Conservation (phyloP, 2,888 invertebrate genomes). For the Lasioglossum pauxillum region DNA sequence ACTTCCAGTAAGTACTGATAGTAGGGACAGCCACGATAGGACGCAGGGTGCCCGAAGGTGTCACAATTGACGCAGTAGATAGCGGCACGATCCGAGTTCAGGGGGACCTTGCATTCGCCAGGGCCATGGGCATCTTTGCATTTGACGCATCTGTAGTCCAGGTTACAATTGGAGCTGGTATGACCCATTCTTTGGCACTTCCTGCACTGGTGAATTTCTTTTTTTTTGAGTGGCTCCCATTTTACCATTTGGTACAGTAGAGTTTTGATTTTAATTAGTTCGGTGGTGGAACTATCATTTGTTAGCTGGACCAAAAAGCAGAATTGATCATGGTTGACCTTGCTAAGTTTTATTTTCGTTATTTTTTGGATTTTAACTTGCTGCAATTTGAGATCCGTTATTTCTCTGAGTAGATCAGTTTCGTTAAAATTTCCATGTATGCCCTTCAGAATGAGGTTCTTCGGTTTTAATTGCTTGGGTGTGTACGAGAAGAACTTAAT, state of each 20-base stretch:
- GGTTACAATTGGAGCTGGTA: no score
- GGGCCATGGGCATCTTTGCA: neutral
- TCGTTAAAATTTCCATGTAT: neutral
- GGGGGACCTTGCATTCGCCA: no score
- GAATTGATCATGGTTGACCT: neutral
- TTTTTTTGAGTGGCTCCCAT: neutral
- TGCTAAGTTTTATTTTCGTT: neutral
- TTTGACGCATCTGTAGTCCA: no score
- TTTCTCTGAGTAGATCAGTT: neutral
- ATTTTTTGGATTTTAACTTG: neutral
- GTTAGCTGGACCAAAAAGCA: neutral
- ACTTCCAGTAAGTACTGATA: neutral
- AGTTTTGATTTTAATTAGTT: neutral
- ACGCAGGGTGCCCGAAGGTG: neutral
- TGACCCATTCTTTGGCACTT: no score
- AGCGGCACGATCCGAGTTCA: fast-evolving
- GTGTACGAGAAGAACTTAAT: neutral
- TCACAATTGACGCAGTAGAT: neutral
- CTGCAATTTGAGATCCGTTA: fast-evolving
- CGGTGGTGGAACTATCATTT: neutral
- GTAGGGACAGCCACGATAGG: neutral
- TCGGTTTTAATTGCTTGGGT: neutral
- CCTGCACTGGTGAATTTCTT: no score
- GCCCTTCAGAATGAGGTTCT: neutral
- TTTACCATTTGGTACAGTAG: neutral